These are phyloP conservation scores for Pyrrhia umbra DNA, from an alignment of 2,888 invertebrate genomes.

Conservation along the genomic window DNA sequence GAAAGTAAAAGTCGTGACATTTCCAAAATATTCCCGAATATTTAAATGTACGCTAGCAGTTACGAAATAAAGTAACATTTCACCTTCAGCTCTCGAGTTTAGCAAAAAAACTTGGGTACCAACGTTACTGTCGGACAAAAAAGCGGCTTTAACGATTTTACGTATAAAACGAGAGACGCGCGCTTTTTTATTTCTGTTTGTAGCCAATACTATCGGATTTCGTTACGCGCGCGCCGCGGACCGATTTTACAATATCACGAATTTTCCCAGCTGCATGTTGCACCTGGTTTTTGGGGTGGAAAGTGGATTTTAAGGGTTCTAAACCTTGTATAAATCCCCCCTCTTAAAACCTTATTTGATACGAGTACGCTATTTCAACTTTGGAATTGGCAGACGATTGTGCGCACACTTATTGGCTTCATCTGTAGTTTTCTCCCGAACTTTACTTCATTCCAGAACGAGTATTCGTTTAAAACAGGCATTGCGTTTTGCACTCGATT, in stretches of 20 bases:
- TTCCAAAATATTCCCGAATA: conserved; percentile 37
- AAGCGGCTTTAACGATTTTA: conserved; percentile 63
- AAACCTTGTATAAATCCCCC: conserved; percentile 12
- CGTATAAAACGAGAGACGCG: conserved; percentile 61
- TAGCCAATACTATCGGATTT: conserved; percentile 70
- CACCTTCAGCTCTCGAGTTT: conserved; percentile 47
- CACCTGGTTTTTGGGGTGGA: conserved; percentile 64
- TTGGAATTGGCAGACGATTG: neutral
- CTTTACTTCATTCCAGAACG: neutral
- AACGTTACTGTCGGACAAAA: conserved; percentile 57
- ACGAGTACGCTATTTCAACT: conserved; percentile 4
- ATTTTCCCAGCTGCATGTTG: conserved; percentile 59
- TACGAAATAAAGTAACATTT: conserved; percentile 57
- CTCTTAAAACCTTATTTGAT: conserved; percentile 18
- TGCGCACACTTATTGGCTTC: neutral
- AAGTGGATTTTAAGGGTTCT: conserved; percentile 63
- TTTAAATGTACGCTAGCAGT: conserved; percentile 45
- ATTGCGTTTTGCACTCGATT: conserved; percentile 1
- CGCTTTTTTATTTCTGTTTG: conserved; percentile 65
- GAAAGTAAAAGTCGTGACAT: conserved; percentile 32
- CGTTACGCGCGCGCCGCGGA: conserved; percentile 59
- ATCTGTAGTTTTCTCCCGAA: neutral
- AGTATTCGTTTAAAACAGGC: conserved; percentile 8
- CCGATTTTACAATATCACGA: conserved; percentile 68
- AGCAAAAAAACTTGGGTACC: conserved; percentile 55